A percentile compares a stretch with the other conserved stretches of the same genome.
These are phyloP conservation scores for Mesocentrotus franciscanus DNA, from an alignment of 53 echinoderm and acorn worm genomes.

Conservation along the genomic window DNA sequence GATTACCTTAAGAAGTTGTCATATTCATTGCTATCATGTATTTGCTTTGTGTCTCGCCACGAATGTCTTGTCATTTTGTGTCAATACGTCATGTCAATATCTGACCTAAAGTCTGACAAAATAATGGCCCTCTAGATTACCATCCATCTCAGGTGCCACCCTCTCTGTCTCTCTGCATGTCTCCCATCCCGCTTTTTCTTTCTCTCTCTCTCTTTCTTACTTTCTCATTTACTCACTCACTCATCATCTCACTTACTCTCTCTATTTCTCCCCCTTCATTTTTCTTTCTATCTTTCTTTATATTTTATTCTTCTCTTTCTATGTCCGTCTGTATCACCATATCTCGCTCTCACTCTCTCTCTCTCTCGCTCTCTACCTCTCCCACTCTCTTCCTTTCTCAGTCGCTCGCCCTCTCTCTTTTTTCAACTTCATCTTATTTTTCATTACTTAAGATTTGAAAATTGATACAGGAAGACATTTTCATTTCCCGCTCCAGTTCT, in stretches of 20 bases:
- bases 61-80: too few relatives aligned
- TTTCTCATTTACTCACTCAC: background rate
- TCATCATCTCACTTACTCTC: background rate
- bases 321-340: background rate
- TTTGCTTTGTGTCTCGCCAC: too few relatives aligned
- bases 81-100: too few relatives aligned
- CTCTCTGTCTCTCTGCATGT: too few relatives aligned
- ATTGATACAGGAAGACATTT: slow-evolving; percentile 3
- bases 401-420: background rate
- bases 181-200: too few relatives aligned
- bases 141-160: too few relatives aligned
- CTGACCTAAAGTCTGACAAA: too few relatives aligned
- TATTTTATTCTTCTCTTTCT: background rate
- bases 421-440: background rate
- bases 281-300: background rate
- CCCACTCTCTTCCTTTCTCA: background rate
- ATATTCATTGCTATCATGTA: too few relatives aligned
- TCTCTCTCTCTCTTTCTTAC: too few relatives aligned
- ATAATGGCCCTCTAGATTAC: too few relatives aligned
- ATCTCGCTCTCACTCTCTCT: background rate
- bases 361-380: background rate
- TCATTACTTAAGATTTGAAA: background rate
- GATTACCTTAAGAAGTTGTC: too few relatives aligned
- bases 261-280: background rate
- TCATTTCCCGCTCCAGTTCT: slow-evolving; percentile 8